Percentiles rank a stretch among this genome's conserved stretches.
Evolutionary conservation across 2,797 vertebrate genomes (phyloP).

Genomic region (Amazonetta brasiliensis): DNA sequence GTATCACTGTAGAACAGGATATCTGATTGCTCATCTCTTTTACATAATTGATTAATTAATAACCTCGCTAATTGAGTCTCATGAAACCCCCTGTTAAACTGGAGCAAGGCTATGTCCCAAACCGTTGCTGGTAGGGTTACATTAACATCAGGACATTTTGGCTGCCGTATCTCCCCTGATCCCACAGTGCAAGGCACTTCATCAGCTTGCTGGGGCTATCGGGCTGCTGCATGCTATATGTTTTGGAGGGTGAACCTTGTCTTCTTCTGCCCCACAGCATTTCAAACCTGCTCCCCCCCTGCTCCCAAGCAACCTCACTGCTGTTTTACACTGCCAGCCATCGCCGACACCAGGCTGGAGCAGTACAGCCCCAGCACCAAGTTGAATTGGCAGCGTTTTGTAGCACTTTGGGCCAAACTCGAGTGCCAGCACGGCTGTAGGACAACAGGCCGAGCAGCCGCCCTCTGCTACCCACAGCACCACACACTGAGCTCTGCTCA

Average conservation of each 20-base stretch:
- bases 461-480: not conserved
- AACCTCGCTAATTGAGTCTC: conserved; percentile 56
- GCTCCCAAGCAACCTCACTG: not conserved
- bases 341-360: rapidly evolving
- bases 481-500: not conserved
- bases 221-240: not conserved
- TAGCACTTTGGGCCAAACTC: not conserved
- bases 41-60: conserved; percentile 74
- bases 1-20: conserved; percentile 2
- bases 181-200: not conserved
- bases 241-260: not conserved
- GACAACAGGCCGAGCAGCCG: not conserved
- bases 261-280: not conserved
- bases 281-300: not conserved
- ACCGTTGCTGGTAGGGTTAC: not conserved
- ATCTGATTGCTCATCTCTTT: conserved; percentile 56
- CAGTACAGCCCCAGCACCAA: not conserved
- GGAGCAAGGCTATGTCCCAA: not conserved
- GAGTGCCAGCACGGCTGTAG: not conserved
- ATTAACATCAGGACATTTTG: not conserved
- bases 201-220: rapidly evolving
- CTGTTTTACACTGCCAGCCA: not conserved
- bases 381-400: not conserved
- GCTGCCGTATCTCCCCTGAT: not conserved
- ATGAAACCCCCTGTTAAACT: not conserved